phyloP scores from a whole-genome alignment of 1,140 invertebrate species.

The Nymphalis io region DNA sequence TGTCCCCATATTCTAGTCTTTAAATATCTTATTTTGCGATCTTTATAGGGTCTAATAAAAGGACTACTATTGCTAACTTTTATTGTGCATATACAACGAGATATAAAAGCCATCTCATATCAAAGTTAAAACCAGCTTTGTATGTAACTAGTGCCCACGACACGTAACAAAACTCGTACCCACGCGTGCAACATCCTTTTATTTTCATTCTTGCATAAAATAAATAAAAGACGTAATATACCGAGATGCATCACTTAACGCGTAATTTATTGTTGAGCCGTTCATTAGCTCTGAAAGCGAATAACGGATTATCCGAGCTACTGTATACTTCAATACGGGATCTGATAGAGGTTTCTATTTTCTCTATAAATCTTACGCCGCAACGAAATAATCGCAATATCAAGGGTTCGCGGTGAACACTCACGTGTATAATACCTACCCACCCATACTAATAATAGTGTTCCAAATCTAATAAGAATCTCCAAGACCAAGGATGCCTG shows the following conservation, averaged over 20 bases:
- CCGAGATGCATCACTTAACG: conserved; percentile 45
- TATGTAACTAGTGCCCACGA: conserved; percentile 31
- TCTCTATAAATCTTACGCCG: not conserved
- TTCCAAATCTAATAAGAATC: not conserved
- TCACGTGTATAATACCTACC: not conserved
- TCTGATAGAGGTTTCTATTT: not conserved
- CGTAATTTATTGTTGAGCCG: conserved; percentile 46
- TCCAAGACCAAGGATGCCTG: not conserved
- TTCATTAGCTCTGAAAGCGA: conserved; percentile 62
- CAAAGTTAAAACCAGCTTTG: conserved; percentile 39
- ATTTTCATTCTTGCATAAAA: conserved; percentile 46
- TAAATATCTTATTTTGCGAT: not conserved
- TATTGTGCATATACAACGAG: conserved; percentile 19
- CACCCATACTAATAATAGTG: not conserved
- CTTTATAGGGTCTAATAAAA: not conserved
- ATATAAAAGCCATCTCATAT: conserved; percentile 38
- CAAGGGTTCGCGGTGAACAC: not conserved
- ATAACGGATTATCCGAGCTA: conserved; percentile 42
- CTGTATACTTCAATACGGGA: conserved; percentile 23
- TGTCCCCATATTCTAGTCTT: not conserved
- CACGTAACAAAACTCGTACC: conserved; percentile 39
- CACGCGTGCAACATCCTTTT: conserved; percentile 41
- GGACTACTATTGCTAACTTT: conserved; percentile 11
- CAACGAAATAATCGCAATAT: not conserved
- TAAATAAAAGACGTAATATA: conserved; percentile 40